Evolutionary conservation across 1,140 invertebrate genomes (phyloP).

Genomic region (Chrysopa pallens): DNA sequence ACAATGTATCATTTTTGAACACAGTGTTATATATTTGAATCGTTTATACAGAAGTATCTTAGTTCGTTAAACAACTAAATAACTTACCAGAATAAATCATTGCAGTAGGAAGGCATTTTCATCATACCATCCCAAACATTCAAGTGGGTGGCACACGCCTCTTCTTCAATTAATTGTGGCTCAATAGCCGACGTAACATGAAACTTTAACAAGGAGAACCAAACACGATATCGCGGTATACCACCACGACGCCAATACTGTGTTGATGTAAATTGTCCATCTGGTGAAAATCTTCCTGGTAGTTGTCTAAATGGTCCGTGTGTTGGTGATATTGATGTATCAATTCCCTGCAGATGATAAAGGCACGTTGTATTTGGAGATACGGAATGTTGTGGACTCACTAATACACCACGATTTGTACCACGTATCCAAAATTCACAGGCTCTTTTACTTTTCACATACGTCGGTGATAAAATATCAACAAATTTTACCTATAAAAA

Average conservation of each 20-base stretch:
- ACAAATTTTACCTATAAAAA: constrained; percentile 54
- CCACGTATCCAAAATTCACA: constrained; percentile 77
- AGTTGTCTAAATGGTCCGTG: constrained; percentile 37
- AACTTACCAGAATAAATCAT: constrained; percentile 58
- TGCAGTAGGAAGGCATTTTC: constrained; percentile 54
- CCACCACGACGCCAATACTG: constrained; percentile 31
- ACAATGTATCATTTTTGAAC: too few relatives aligned
- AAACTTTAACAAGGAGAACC: constrained; percentile 76
- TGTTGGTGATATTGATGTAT: constrained; percentile 30
- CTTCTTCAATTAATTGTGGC: constrained; percentile 36
- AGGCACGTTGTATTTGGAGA: constrained; percentile 73
- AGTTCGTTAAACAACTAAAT: too few relatives aligned
- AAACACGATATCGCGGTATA: constrained; percentile 50
- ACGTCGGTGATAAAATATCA: constrained; percentile 57
- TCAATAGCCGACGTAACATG: constrained; percentile 42
- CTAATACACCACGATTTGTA: constrained; percentile 52
- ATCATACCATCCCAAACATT: constrained; percentile 71
- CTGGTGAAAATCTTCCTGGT: constrained; percentile 36
- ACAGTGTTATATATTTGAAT: too few relatives aligned
- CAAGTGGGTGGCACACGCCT: constrained; percentile 58
- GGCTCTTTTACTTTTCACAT: constrained; percentile 57
- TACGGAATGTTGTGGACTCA: constrained; percentile 63
- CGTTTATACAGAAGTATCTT: too few relatives aligned
- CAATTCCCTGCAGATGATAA: constrained; percentile 58
- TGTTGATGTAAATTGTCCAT: constrained; percentile 14